Base-by-base conservation (phyloP, 2,113 vertebrate species). In the Gymnocephalus cernua region DNA sequence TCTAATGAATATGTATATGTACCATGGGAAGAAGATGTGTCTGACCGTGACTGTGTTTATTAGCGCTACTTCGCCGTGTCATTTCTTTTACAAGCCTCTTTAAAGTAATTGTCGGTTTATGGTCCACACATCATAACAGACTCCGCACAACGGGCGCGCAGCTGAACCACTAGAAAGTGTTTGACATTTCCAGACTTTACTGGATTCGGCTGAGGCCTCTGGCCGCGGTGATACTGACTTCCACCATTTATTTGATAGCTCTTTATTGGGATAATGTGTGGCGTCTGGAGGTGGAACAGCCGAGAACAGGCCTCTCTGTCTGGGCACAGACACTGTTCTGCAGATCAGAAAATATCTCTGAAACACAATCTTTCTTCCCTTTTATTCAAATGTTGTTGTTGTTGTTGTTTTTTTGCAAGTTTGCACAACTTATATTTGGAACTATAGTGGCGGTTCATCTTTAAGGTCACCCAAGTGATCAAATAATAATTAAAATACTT, bases 41-140 rank as follows among this genome's bases (percentile, higher is more conserved):
- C 21, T 21, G 74, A 6, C 61, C 8, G 6, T 9, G 81, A 2
- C 51, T 61, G 58, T 86, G 86, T 89, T 84, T 88, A 83, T 77
- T 13, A 27, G 79, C 75, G 47, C 85, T 81, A 16, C 85, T 85
- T 79, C 62, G 12, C 65, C 15, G 72, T 88, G 86, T 79, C 86
- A 77, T 69, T 78, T 87, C 66, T 91, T 85, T 87, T 87, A 83
- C 88, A 86, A 51, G 79, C 78, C 88, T 89, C 87, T 90, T 91
- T 84, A 91, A 84, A 92, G 86, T 90, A 90, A 91, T 88, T 86
- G 89, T 70, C 61, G 79, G 71, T 88, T 90, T 89, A 88, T 77
- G 77, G 63, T 82, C 74, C 89, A 87, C 90, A 87, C 79, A 90
- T 91, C 92, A 91, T 91, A 88, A 92, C 89, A 90, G 79, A 48